Evolutionary conservation across 1,140 invertebrate genomes (phyloP).

Genomic region (Saccostrea echinata): DNA sequence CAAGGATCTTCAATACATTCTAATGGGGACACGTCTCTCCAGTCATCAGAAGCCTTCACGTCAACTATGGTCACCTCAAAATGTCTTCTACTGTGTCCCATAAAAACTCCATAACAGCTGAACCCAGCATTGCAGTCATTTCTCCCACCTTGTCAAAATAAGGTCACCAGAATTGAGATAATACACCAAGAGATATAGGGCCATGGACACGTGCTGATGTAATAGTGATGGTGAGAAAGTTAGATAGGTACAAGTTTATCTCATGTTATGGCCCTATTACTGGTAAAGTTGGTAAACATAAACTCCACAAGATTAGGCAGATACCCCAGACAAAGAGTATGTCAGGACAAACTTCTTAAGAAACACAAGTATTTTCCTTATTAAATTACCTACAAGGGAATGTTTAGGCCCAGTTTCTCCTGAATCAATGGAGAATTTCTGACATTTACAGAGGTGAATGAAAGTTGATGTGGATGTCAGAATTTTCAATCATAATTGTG

Average conservation of each 20-base stretch:
- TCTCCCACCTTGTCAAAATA: conserved; percentile 25
- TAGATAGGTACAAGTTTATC: not conserved
- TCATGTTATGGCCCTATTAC: not conserved
- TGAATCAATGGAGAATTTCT: not conserved
- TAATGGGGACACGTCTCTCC: not conserved
- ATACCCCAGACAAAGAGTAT: not conserved
- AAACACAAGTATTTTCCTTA: not conserved
- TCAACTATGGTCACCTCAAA: not conserved
- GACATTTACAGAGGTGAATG: not conserved
- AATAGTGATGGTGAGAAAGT: not conserved
- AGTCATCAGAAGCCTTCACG: not conserved
- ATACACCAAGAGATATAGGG: not conserved
- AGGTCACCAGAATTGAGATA: conserved; percentile 4
- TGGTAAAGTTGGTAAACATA: not conserved
- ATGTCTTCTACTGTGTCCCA: not conserved
- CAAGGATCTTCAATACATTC: not conserved
- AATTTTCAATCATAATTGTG: not conserved
- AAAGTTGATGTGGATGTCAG: not conserved
- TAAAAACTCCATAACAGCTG: not conserved
- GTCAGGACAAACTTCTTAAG: not conserved
- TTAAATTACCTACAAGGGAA: not conserved
- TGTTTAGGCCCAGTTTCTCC: not conserved
- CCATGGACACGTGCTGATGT: not conserved
- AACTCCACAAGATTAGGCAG: not conserved
- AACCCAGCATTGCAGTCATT: not conserved